These are phyloP conservation scores for Apotomis capreana DNA, from an alignment of 2,888 invertebrate genomes.

Conservation along the genomic window DNA sequence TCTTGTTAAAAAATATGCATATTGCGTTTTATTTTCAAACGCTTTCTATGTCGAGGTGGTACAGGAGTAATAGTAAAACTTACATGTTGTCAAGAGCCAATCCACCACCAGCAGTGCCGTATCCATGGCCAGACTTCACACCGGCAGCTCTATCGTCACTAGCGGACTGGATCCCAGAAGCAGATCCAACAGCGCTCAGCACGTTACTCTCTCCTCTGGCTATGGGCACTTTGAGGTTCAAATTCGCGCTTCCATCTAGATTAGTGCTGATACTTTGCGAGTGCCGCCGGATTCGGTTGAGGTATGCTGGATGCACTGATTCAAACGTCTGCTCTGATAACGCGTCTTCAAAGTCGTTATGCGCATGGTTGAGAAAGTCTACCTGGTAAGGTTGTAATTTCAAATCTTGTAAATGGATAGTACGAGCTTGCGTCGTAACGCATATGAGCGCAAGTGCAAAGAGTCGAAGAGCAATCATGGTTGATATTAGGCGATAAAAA, in stretches of 20 bases:
- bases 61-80: conserved; percentile 45
- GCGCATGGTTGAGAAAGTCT: conserved; percentile 17
- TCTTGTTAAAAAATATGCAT: too few relatives aligned
- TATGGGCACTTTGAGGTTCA: conserved; percentile 43
- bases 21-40: too few relatives aligned
- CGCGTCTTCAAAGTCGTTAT: conserved; percentile 19
- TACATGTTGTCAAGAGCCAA: conserved; percentile 60
- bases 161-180: conserved; percentile 18
- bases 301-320: conserved; percentile 16
- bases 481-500: not conserved
- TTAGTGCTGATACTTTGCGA: conserved; percentile 41
- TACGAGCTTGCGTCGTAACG: conserved; percentile 16
- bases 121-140: conserved; percentile 38
- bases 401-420: conserved; percentile 14
- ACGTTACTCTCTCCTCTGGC: conserved; percentile 42
- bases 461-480: conserved; percentile 5
- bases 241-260: conserved; percentile 42
- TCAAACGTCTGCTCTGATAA: conserved; percentile 15
- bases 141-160: conserved; percentile 50
- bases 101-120: conserved; percentile 55
- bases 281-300: conserved; percentile 35
- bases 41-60: too few relatives aligned
- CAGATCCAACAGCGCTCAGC: conserved; percentile 43
- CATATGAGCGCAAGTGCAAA: conserved; percentile 5
- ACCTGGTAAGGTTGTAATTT: conserved; percentile 18